A percentile compares a stretch with the other conserved stretches of the same genome.
phyloP scores from a whole-genome alignment of 2,888 invertebrate species.

The Mystacides longicornis region DNA sequence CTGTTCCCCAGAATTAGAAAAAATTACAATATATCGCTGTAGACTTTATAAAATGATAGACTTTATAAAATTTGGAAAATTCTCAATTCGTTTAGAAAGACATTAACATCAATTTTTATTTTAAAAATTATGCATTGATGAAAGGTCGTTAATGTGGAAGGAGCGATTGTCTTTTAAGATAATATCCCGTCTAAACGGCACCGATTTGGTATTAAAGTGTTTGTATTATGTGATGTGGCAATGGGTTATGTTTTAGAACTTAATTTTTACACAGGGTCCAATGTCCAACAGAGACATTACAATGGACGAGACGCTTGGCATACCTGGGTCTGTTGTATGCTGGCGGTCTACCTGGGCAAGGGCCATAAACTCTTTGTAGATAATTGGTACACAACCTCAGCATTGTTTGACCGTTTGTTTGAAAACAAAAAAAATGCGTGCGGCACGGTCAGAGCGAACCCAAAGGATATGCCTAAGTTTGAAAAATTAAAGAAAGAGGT shows the following conservation, averaged over 20 bases:
- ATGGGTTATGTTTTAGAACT: constrained; percentile 6
- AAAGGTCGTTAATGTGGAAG: constrained; percentile 3
- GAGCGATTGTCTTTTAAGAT: constrained; percentile 5
- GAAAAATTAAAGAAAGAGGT: neutral
- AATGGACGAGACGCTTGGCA: neutral
- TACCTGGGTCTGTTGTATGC: constrained; percentile 5
- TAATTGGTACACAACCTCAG: neutral
- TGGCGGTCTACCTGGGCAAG: neutral
- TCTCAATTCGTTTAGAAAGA: neutral
- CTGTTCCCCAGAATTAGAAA: neutral
- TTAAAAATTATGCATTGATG: constrained; percentile 1
- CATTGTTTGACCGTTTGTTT: neutral
- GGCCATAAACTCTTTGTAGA: neutral
- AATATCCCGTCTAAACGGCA: constrained; percentile 8
- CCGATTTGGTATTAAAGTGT: constrained; percentile 9
- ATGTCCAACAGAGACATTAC: neutral
- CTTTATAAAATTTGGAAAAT: neutral
- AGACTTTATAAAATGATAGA: too few relatives aligned
- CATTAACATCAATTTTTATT: neutral
- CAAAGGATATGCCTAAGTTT: neutral
- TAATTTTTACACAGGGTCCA: constrained; percentile 3
- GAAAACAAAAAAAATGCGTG: neutral
- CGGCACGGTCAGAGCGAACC: neutral
- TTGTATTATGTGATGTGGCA: constrained; percentile 1
- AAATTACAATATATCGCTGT: too few relatives aligned